Evolutionary conservation across 2,113 vertebrate species (phyloP).

Genomic region (Atrichornis clamosus): DNA sequence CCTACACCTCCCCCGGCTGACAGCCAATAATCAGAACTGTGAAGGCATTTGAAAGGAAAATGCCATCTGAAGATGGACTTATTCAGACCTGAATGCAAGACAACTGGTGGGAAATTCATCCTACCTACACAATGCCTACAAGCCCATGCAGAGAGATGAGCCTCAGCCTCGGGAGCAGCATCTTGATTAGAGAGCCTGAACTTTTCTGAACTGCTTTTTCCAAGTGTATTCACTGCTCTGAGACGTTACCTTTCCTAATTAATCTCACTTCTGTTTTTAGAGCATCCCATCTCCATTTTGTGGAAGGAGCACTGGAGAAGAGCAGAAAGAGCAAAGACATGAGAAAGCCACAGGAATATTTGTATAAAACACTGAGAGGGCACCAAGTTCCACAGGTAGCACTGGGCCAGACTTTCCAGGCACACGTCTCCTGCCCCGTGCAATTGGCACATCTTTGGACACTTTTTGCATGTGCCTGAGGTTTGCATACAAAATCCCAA

Average conservation of each 20-base stretch:
- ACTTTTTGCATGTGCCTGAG: background rate
- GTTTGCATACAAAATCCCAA: background rate
- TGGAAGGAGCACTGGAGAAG: background rate
- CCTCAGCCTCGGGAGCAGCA: background rate
- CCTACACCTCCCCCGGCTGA: conserved; percentile 10
- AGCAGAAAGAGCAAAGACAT: background rate
- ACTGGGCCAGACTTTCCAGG: background rate
- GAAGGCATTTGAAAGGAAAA: conserved; percentile 4
- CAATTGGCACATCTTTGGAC: background rate
- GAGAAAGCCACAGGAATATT: background rate
- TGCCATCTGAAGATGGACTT: background rate
- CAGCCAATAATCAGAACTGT: conserved; percentile 23
- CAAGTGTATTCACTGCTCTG: background rate
- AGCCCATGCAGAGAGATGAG: background rate
- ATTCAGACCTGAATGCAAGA: background rate
- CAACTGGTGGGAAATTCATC: background rate
- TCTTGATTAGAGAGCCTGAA: background rate
- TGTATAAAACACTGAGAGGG: background rate
- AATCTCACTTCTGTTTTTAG: background rate
- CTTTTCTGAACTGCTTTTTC: background rate
- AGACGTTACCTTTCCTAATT: background rate
- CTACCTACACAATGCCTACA: background rate
- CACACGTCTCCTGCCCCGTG: background rate
- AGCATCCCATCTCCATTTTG: background rate
- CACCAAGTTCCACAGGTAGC: background rate